Evolutionary conservation across 2,797 vertebrate species (phyloP), one percentile per base, ranked within the genome.

Genomic region (Morelia viridis): DNA sequence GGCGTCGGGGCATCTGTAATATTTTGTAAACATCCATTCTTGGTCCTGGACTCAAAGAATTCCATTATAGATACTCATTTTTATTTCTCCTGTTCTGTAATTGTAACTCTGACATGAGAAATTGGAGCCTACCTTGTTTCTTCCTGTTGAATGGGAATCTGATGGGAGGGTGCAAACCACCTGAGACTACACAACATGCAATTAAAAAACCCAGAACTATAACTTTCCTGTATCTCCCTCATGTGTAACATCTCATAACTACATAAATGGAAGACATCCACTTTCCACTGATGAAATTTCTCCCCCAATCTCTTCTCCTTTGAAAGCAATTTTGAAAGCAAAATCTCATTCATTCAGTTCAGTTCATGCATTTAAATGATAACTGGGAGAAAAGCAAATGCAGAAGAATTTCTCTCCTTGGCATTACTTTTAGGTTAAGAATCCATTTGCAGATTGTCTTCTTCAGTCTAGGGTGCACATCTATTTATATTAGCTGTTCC

Each of bases 401-500:
- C 58, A 26, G 19, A 6, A 1, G 8, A 41, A 46, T 46, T 80
- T 80, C 19, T 80, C 71, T 80, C 35, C 71, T 80, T 80, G 46
- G 35, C 35, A 46, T 80, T 53, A n/a, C 22, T 86, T 61, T 80
- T 41, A 76, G n/a, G 19, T 53, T 53, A 17, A 35, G 56, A 53
- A 76, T 62, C 57, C 26, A 71, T 61, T 13, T 17, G 28, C 65
- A 92, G 31, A 58, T 93, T 92, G 8, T 3, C 56, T 84, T 13
- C 61, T 57, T 85, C 90, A 88, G 56, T 87, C 87, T 0, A 0
- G 85, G 65, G 91, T 91, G 91, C 92, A 85, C 90, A 93, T 94
- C 89, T 94, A 89, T 91, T 68, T 89, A 60, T 1, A 35, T 85
- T 41, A 87, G 31, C 17, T 19, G 62, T 91, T 94, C 46, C 0